phyloP scores from a whole-genome alignment of 1,140 invertebrate genomes.

The Brachionus sp. region DNA sequence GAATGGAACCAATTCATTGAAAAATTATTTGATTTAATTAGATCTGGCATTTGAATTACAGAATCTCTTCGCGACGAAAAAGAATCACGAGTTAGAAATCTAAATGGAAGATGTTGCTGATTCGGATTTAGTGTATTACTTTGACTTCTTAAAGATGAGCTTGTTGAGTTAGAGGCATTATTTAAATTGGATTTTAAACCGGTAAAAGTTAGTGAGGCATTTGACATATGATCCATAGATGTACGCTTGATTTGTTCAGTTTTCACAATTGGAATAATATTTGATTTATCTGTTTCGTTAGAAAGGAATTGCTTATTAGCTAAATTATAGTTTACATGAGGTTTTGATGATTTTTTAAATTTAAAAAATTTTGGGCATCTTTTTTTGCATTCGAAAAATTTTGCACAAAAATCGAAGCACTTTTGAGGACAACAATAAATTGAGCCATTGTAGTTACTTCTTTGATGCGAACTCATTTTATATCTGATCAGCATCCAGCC shows the following conservation, averaged over 20 bases:
- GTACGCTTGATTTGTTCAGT: slow-evolving; percentile 22
- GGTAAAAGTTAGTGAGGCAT: neutral
- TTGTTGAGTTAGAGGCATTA: neutral
- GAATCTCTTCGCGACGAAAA: slow-evolving; percentile 26
- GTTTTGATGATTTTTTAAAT: neutral
- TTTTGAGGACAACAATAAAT: slow-evolving; percentile 40
- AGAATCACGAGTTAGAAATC: slow-evolving; percentile 9
- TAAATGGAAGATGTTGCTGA: slow-evolving; percentile 2
- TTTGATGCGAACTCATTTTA: slow-evolving; percentile 20
- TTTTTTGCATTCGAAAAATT: slow-evolving; percentile 28
- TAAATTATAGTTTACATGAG: neutral
- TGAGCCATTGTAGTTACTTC: slow-evolving; percentile 41
- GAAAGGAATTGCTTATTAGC: neutral
- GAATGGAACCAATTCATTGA: slow-evolving; percentile 26
- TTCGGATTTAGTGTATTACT: neutral
- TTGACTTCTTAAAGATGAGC: neutral
- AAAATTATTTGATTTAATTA: slow-evolving; percentile 39
- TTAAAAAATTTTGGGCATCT: neutral
- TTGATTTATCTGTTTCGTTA: neutral
- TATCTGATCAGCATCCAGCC: slow-evolving; percentile 42
- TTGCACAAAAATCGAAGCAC: slow-evolving; percentile 43
- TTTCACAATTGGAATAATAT: neutral
- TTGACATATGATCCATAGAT: neutral
- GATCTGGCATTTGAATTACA: neutral
- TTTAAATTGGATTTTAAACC: neutral